Conservation (phyloP, 2,113 vertebrate genomes). For the Cololabis saira region DNA sequence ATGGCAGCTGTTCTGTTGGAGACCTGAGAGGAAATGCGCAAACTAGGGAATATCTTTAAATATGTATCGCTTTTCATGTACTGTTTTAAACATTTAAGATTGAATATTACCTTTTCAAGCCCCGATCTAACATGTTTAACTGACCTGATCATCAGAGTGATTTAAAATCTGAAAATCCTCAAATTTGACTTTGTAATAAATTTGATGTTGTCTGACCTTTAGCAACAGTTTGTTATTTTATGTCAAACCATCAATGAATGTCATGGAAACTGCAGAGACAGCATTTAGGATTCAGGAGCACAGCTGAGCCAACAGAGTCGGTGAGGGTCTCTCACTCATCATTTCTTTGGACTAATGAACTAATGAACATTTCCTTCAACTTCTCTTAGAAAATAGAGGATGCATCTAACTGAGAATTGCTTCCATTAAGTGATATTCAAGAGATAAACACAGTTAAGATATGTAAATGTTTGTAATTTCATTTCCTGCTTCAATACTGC, state of each 20-base stretch:
- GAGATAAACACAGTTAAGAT: not conserved
- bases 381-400: slow-evolving; percentile 33
- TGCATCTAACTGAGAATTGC: slow-evolving; percentile 13
- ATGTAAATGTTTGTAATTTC: no score
- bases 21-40: slow-evolving; percentile 8
- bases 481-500: slow-evolving; percentile 15
- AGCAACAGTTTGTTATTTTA: slow-evolving; percentile 55
- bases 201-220: slow-evolving; percentile 53
- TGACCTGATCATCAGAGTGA: slow-evolving; percentile 4
- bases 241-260: slow-evolving; percentile 61
- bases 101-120: not conserved
- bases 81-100: not conserved
- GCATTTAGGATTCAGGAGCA: slow-evolving; percentile 68
- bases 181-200: slow-evolving; percentile 38
- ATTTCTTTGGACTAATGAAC: no score
- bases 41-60: not conserved
- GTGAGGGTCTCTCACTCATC: slow-evolving; percentile 35
- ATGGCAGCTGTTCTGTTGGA: slow-evolving; percentile 44
- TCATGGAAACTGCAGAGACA: slow-evolving; percentile 60
- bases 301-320: slow-evolving; percentile 80
- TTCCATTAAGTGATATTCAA: slow-evolving; percentile 22
- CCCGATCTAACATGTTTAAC: not conserved
- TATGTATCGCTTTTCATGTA: not conserved
- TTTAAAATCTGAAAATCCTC: slow-evolving; percentile 2
- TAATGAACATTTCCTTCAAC: slow-evolving; percentile 34